Percentiles rank a stretch among this genome's conserved stretches.
Evolutionary conservation across 2,113 vertebrate species (phyloP).

Genomic region (Ranitomeya imitator): DNA sequence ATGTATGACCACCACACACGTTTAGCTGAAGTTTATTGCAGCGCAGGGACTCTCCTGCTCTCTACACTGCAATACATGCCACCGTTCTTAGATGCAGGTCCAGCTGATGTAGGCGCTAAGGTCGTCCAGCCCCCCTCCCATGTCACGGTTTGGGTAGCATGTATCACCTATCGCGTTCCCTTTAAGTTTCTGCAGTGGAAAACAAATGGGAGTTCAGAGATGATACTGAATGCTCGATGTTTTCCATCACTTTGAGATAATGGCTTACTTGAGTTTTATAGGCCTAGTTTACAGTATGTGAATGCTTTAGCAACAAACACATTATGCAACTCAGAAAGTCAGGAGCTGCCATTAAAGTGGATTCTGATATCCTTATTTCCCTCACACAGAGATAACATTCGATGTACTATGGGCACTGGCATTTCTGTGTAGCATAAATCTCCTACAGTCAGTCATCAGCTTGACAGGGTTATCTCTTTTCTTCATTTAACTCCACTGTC

Average conservation of each 20-base stretch:
- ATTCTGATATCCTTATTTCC: not conserved
- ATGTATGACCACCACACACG: too few species aligned
- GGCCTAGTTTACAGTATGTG: not conserved
- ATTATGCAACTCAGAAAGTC: not conserved
- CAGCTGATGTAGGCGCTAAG: too few species aligned
- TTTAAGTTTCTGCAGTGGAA: too few species aligned
- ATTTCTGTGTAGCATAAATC: conserved; percentile 5
- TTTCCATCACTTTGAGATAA: not conserved
- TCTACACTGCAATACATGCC: too few species aligned
- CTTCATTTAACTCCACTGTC: not conserved
- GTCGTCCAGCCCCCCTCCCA: too few species aligned
- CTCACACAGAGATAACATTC: conserved; percentile 22
- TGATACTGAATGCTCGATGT: not conserved
- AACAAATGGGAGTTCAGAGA: not conserved
- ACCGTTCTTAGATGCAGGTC: too few species aligned
- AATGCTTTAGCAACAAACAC: not conserved
- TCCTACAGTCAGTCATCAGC: not conserved
- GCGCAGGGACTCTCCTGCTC: too few species aligned
- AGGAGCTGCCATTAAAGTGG: not conserved
- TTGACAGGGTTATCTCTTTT: not conserved
- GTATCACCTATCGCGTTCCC: too few species aligned
- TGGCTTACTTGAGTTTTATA: not conserved
- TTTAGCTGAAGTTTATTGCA: too few species aligned
- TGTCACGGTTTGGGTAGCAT: too few species aligned
- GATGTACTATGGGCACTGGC: not conserved